Conservation (phyloP, 2,113 vertebrate genomes). For the Bubo bubo region DNA sequence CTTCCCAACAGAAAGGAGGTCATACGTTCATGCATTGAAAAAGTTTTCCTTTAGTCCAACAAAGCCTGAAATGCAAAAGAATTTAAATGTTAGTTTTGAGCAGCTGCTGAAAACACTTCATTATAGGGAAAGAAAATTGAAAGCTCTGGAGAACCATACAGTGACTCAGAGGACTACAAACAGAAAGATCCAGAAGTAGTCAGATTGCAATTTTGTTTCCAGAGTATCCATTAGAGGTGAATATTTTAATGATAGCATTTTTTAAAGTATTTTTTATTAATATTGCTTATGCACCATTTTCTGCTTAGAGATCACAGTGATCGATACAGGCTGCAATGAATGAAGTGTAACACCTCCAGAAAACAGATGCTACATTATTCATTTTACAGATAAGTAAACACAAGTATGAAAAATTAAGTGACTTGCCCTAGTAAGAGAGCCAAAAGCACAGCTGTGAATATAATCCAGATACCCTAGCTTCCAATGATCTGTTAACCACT, state of each 20-base stretch:
- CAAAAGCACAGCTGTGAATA: constrained; percentile 61
- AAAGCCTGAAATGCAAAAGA: background rate
- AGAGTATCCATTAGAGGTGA: background rate
- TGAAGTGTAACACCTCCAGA: background rate
- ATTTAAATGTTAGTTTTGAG: constrained; percentile 18
- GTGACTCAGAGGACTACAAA: constrained; percentile 26
- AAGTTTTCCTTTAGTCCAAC: background rate
- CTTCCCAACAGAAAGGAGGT: background rate
- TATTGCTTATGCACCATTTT: background rate
- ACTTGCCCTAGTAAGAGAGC: constrained; percentile 21
- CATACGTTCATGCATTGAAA: background rate
- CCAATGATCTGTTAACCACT: constrained; percentile 21
- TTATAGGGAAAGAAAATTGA: constrained; percentile 12
- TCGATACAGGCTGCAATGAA: background rate
- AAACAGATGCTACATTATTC: constrained; percentile 33
- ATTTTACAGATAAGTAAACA: constrained; percentile 36
- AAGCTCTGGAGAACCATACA: background rate
- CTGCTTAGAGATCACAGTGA: background rate
- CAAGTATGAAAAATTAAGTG: constrained; percentile 59
- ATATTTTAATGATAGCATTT: background rate
- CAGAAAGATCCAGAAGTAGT: constrained; percentile 4
- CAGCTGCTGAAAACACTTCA: constrained; percentile 57
- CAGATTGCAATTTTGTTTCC: constrained; percentile 11
- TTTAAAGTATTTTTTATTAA: background rate
- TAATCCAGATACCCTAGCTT: background rate